Conservation (phyloP, 37 sponge, comb jelly and placozoan genomes). For the Cliona cf. orientalis region DNA sequence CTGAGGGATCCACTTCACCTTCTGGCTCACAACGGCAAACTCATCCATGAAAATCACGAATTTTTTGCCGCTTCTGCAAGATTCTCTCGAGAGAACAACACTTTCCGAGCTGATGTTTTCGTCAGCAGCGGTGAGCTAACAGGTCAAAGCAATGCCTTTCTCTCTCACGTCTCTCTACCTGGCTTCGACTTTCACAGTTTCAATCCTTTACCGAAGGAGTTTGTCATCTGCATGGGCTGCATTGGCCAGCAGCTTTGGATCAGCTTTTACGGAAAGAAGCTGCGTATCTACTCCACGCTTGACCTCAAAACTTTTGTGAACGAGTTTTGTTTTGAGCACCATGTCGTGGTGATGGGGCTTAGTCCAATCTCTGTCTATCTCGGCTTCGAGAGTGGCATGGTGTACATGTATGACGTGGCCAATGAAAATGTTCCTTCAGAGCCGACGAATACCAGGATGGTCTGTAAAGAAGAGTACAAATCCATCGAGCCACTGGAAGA, state of each 20-base stretch:
- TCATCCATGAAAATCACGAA: conserved; percentile 17
- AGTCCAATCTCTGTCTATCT: conserved; percentile 60
- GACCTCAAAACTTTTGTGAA: conserved; percentile 14
- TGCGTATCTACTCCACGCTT: conserved; percentile 45
- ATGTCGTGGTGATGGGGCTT: conserved; percentile 35
- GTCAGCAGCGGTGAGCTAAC: conserved; percentile 46
- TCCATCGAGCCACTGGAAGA: conserved; percentile 43
- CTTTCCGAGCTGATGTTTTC: conserved; percentile 43
- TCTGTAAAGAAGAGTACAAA: conserved; percentile 36
- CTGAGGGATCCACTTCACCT: conserved; percentile 36
- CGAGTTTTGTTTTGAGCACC: conserved; percentile 33
- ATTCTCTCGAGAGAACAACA: conserved; percentile 19
- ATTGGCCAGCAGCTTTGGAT: conserved; percentile 52
- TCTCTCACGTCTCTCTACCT: conserved; percentile 46
- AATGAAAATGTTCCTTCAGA: conserved; percentile 16
- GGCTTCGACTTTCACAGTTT: conserved; percentile 14
- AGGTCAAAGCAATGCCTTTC: conserved; percentile 3
- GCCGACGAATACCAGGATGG: conserved; percentile 21
- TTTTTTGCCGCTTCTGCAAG: conserved; percentile 45
- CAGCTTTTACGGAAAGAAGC: conserved; percentile 48
- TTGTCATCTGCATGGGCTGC: conserved; percentile 68
- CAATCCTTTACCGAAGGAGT: conserved; percentile 26
- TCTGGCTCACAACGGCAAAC: conserved; percentile 18
- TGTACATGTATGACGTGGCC: conserved; percentile 36
- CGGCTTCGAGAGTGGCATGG: conserved; percentile 53